Percentiles rank a stretch among this genome's conserved stretches.
Evolutionary conservation across 1,140 invertebrate genomes (phyloP).

Genomic region (Bilobella aurantiaca): DNA sequence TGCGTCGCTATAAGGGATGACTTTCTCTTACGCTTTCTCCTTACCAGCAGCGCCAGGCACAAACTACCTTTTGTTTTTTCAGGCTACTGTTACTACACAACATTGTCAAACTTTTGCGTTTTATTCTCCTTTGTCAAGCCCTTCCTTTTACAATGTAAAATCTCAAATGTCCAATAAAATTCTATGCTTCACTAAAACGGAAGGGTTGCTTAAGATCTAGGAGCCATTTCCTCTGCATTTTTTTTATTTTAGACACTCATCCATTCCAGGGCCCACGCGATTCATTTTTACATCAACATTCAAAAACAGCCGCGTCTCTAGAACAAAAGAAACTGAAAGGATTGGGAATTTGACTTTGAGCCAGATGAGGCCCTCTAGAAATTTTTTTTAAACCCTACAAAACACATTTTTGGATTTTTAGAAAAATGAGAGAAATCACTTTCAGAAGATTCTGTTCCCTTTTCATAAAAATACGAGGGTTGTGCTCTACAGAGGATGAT

Average conservation of each 20-base stretch:
- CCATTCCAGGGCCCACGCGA: not conserved
- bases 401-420: too few relatives aligned
- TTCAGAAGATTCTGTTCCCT: too few relatives aligned
- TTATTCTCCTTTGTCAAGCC: slow-evolving; percentile 14
- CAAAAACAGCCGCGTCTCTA: too few relatives aligned
- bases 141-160: slow-evolving; percentile 16
- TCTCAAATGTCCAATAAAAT: slow-evolving; percentile 34
- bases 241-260: too few relatives aligned
- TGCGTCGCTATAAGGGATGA: not conserved
- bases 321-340: too few relatives aligned
- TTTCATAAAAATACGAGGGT: too few relatives aligned
- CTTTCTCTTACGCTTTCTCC: not conserved
- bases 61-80: slow-evolving; percentile 9
- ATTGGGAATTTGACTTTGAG: too few relatives aligned
- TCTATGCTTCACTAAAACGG: slow-evolving; percentile 2
- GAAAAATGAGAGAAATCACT: not conserved
- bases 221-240: too few relatives aligned
- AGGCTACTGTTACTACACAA: not conserved
- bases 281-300: too few relatives aligned
- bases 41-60: not conserved
- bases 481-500: not conserved
- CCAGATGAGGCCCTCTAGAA: too few relatives aligned
- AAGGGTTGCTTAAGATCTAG: too few relatives aligned
- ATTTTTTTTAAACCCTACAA: too few relatives aligned
- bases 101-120: slow-evolving; percentile 24